Evolutionary conservation across 35 echinoderm and acorn worm genomes (phyloP).

Genomic region (Anneissia japonica): DNA sequence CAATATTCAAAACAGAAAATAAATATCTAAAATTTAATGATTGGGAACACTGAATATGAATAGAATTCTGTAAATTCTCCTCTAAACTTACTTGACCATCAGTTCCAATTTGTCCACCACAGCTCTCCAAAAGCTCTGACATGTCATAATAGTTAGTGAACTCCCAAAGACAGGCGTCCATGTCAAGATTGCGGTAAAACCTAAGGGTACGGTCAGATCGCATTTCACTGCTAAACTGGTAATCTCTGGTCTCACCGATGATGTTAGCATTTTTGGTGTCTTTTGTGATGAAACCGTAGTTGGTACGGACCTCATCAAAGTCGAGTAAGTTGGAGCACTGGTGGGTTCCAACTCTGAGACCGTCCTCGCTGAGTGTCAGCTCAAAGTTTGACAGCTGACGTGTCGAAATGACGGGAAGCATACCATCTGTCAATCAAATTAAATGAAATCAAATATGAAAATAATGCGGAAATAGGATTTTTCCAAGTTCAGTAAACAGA

Average conservation of each 20-base stretch:
- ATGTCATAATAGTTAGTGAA: conserved; percentile 96
- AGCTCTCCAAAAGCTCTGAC: conserved; percentile 85
- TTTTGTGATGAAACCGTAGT: conserved; percentile 87
- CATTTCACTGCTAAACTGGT: conserved; percentile 75
- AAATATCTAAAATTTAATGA: too few species aligned
- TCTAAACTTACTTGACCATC: conserved; percentile 84
- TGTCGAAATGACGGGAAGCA: conserved; percentile 94
- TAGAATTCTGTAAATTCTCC: too few species aligned
- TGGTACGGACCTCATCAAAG: conserved; percentile 69
- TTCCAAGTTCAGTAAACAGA: too few species aligned
- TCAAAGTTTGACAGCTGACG: conserved; percentile 96
- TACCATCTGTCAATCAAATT: conserved; percentile 66
- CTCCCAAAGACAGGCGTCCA: conserved; percentile 96
- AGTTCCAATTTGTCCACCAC: conserved; percentile 84
- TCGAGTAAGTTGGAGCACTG: conserved; percentile 97
- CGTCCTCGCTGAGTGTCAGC: conserved; percentile 97
- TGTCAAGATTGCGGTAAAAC: conserved; percentile 96
- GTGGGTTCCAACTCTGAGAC: conserved; percentile 81
- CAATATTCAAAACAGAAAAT: too few species aligned
- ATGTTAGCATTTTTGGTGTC: conserved; percentile 97
- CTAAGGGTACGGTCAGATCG: conserved; percentile 62
- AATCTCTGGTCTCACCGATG: conserved; percentile 68
- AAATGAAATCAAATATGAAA: too few species aligned
- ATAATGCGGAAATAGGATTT: too few species aligned
- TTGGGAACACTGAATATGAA: too few species aligned